Percentiles rank a stretch among this genome's conserved stretches.
Conservation (phyloP, 2,888 invertebrate species). For the Ennomos fuscantarius region DNA sequence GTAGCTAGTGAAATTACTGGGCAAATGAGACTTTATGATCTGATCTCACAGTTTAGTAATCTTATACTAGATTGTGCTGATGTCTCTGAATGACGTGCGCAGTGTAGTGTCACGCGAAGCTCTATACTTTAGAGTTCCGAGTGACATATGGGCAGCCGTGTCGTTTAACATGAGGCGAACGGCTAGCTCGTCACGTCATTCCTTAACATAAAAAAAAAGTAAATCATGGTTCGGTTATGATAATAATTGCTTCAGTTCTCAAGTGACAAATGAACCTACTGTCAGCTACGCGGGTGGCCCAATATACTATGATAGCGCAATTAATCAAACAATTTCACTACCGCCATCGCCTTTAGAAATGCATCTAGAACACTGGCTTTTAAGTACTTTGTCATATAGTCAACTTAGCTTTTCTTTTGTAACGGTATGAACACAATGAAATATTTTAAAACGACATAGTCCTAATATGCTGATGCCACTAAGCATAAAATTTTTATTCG, state of each 20-base stretch:
- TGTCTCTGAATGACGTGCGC: no score
- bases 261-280: slow-evolving; percentile 67
- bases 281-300: slow-evolving; percentile 65
- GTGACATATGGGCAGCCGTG: no score
- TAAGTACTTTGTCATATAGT: slow-evolving; percentile 3
- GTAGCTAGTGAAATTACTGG: no score
- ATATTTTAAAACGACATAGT: not conserved
- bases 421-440: not conserved
- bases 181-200: no score
- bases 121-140: no score
- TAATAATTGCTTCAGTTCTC: slow-evolving; percentile 41
- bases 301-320: slow-evolving; percentile 52
- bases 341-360: slow-evolving; percentile 17
- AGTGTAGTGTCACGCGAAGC: no score
- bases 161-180: no score
- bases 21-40: no score
- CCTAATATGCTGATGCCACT: not conserved
- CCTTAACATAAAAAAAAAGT: no score
- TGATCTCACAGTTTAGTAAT: no score
- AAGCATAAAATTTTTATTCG: slow-evolving; percentile 53
- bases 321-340: slow-evolving; percentile 75
- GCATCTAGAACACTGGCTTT: slow-evolving; percentile 9
- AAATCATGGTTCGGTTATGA: slow-evolving; percentile 3
- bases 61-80: no score
- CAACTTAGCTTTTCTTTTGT: not conserved